Base-by-base conservation (phyloP, 2,797 vertebrate genomes). In the Crocodylus rhombifer region DNA sequence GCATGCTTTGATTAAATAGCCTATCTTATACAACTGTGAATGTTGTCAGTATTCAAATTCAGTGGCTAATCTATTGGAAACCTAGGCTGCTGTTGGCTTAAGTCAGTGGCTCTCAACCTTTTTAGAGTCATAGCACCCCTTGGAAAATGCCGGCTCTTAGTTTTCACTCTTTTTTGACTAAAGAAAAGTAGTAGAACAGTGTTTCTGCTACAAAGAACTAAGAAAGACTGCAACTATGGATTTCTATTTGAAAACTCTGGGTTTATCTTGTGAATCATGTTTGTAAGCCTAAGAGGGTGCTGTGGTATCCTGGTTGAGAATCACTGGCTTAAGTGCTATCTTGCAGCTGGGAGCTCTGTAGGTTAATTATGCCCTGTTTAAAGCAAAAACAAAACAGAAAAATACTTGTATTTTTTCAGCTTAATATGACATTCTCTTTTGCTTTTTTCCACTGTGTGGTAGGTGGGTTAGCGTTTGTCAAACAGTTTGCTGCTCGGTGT, bases 361-460 rank as follows among this genome's bases (percentile, higher is more conserved):
- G 86, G 69, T 91, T 87, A 57, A 14, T 90, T 95, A 78, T 80
- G 17, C 64, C 51, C 85, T 84, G 17, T 74, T 62, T 82, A 51
- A 10, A 51, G 91, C 79, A 51, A 84, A 94, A 91, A 18, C 71
- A 36, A 56, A 93, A 94, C 42, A 86, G 83, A 94, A 94, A 94
- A 92, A 60, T 5, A 6, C 3, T 1, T 58, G 36, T 23, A 15
- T 94, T 92, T 56, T 90, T 93, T 77, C 63, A 79, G 87, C 78
- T 42, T 42, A 25, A 42, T 26, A 26, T 51, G 36, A 51, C 36
- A 51, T 51, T 73, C 67, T 71, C 67, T 71, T 26, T 36, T 73
- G 77, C 16, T 5, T 56, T 79, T 90, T 85, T 16, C 84, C 23
- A 1, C 60, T 51, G 23, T 33, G 20, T 73, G 42, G 42, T 63